phyloP scores from a whole-genome alignment of 1,140 invertebrate genomes.

The Drosophila malerkotliana region DNA sequence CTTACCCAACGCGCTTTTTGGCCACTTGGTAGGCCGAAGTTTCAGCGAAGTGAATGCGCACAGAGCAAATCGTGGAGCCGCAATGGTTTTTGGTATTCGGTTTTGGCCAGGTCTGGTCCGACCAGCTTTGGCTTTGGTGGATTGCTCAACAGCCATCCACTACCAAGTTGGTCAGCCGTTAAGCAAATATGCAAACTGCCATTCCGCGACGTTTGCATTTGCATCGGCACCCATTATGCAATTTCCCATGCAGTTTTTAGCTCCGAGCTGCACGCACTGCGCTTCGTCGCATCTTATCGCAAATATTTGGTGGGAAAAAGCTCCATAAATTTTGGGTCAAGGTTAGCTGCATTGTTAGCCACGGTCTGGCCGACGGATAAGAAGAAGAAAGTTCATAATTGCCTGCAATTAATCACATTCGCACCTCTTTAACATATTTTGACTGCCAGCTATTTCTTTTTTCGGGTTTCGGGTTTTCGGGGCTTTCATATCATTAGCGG shows the following conservation, averaged over 20 bases:
- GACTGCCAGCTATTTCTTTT: constrained; percentile 25
- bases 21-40: constrained; percentile 49
- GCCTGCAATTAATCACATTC: constrained; percentile 58
- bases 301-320: constrained; percentile 16
- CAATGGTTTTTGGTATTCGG: constrained; percentile 5
- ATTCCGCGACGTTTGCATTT: constrained; percentile 40
- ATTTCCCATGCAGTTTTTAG: constrained; percentile 48
- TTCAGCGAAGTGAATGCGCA: constrained; percentile 19
- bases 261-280: constrained; percentile 11
- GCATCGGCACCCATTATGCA: constrained; percentile 58
- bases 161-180: constrained; percentile 38
- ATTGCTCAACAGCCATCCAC: constrained; percentile 36
- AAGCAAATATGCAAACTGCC: constrained; percentile 48
- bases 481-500: constrained; percentile 53
- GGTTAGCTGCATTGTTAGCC: constrained; percentile 62
- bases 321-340: constrained; percentile 62
- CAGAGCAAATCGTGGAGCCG: constrained; percentile 22
- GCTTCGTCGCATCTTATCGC: neutral
- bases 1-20: constrained; percentile 60
- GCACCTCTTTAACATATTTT: constrained; percentile 47
- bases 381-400: constrained; percentile 64
- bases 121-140: constrained; percentile 11
- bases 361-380: neutral
- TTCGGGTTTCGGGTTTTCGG: neutral
- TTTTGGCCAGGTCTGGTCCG: constrained; percentile 31